A percentile compares a stretch with the other conserved stretches of the same genome.
These are phyloP conservation scores for Mustela lutreola DNA, from an alignment of 2,113 vertebrate genomes.

Conservation along the genomic window DNA sequence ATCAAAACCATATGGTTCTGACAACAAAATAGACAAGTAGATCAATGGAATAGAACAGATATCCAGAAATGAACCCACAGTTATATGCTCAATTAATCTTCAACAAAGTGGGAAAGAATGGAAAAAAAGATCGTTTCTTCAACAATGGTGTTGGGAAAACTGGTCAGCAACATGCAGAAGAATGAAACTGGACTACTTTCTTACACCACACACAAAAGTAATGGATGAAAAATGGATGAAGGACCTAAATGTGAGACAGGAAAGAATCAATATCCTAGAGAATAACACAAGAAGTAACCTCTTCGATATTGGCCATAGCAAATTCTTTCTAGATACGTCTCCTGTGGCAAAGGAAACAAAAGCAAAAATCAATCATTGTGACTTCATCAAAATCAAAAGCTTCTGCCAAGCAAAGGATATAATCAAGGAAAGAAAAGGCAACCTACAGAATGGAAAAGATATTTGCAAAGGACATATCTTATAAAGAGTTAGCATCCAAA, in stretches of 20 bases:
- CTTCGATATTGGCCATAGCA: no score
- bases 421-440: no score
- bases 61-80: not conserved
- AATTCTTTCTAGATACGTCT: no score
- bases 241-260: not conserved
- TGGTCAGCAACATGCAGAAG: not conserved
- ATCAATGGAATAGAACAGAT: not conserved
- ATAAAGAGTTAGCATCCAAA: no score
- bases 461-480: no score
- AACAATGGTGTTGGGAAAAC: not conserved
- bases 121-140: not conserved
- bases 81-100: not conserved
- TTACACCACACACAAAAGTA: not conserved
- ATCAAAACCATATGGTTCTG: not conserved
- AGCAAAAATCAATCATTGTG: no score
- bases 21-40: not conserved
- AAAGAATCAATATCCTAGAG: no score
- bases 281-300: no score
- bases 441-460: no score
- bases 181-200: not conserved
- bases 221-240: not conserved
- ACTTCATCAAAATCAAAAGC: no score
- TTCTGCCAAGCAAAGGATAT: no score
- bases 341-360: no score
- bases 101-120: not conserved